These are phyloP conservation scores for Zygaena filipendulae DNA, from an alignment of 2,888 invertebrate genomes.

Conservation along the genomic window DNA sequence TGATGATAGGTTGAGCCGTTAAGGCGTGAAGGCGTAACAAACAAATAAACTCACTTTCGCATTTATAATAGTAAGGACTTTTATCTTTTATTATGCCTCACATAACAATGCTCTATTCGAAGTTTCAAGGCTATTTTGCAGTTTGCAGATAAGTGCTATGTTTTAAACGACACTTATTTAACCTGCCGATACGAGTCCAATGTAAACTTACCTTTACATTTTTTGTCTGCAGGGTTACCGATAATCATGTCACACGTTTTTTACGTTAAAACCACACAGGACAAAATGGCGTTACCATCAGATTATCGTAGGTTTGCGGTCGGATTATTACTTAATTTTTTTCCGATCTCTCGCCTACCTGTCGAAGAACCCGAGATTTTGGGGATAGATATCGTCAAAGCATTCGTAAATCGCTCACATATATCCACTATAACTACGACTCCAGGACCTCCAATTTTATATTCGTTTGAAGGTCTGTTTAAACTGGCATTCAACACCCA, in stretches of 20 bases:
- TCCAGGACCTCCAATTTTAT: slow-evolving; percentile 11
- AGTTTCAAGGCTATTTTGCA: too few relatives aligned
- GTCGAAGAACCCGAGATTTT: slow-evolving; percentile 44
- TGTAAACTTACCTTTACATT: slow-evolving; percentile 33
- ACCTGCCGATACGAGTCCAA: too few relatives aligned
- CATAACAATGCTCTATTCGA: too few relatives aligned
- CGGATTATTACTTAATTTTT: slow-evolving; percentile 66
- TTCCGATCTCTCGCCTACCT: slow-evolving; percentile 54
- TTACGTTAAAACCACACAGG: slow-evolving; percentile 61
- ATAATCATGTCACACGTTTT: slow-evolving; percentile 68
- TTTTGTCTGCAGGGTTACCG: slow-evolving; percentile 45
- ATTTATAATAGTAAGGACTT: too few relatives aligned
- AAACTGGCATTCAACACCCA: slow-evolving; percentile 30
- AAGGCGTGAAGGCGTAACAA: too few relatives aligned
- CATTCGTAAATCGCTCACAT: slow-evolving; percentile 35
- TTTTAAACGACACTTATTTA: too few relatives aligned
- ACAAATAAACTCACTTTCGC: too few relatives aligned
- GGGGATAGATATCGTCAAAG: slow-evolving; percentile 36
- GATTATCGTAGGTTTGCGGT: slow-evolving; percentile 63
- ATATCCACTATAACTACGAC: slow-evolving; percentile 29
- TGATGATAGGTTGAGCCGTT: too few relatives aligned
- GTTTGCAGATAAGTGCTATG: too few relatives aligned
- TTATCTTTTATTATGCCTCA: too few relatives aligned
- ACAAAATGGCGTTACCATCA: slow-evolving; percentile 68
- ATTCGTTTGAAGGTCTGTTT: slow-evolving; percentile 13